Conservation (phyloP, 1,140 invertebrate species). For the Chionoecetes opilio region DNA sequence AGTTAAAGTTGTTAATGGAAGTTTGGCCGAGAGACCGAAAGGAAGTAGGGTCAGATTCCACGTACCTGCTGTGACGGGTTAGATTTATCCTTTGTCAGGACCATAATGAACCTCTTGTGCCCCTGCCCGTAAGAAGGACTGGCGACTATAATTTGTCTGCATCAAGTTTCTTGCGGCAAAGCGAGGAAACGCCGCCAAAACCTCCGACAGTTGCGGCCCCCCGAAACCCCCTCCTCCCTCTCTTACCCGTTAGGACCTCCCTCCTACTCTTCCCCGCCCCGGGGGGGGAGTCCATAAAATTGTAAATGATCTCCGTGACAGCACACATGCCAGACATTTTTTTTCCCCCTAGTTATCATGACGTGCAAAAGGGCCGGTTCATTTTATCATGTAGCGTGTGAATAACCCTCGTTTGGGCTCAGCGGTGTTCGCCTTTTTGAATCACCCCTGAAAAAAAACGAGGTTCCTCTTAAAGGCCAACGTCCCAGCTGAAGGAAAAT, state of each 20-base stretch:
- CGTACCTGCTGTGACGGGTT: conserved; percentile 22
- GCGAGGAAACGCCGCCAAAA: background rate
- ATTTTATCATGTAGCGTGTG: too few relatives aligned
- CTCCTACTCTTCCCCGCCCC: background rate
- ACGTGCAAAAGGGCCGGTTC: too few relatives aligned
- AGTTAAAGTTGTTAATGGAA: conserved; percentile 73
- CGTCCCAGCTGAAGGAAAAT: background rate
- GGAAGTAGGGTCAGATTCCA: conserved; percentile 54
- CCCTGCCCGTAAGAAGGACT: background rate
- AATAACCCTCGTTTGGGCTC: too few relatives aligned
- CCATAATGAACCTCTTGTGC: conserved; percentile 2
- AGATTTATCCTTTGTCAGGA: conserved; percentile 32
- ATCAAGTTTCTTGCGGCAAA: conserved; percentile 46
- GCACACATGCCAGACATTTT: background rate
- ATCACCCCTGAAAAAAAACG: background rate
- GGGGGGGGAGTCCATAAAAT: background rate
- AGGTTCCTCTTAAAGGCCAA: background rate
- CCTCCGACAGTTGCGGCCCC: background rate
- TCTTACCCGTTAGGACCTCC: background rate
- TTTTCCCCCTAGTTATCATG: background rate
- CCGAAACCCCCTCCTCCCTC: background rate
- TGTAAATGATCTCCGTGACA: background rate
- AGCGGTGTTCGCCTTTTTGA: background rate
- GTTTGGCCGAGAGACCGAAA: conserved; percentile 45
- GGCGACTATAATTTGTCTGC: conserved; percentile 55